These are phyloP conservation scores for Ommatoiulus sabulosus DNA, from an alignment of 2,888 invertebrate species.

Conservation along the genomic window DNA sequence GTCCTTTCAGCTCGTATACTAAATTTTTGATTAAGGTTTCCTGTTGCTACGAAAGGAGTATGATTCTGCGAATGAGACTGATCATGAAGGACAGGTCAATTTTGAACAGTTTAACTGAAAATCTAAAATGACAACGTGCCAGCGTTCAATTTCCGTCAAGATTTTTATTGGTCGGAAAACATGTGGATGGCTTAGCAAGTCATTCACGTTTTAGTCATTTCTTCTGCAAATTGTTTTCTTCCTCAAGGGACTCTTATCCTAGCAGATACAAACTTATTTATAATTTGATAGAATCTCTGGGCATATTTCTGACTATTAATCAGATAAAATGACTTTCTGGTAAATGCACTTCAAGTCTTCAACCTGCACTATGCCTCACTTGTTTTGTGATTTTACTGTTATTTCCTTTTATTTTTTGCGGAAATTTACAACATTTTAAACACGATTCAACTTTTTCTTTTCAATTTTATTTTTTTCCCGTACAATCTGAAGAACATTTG, in stretches of 20 bases:
- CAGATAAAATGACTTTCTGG: too few species aligned
- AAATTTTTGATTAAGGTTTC: too few species aligned
- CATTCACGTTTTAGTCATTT: not conserved
- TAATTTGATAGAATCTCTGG: not conserved
- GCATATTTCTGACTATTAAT: not conserved
- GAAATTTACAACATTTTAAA: too few species aligned
- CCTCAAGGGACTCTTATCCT: not conserved
- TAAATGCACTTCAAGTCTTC: too few species aligned
- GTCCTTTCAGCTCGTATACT: too few species aligned
- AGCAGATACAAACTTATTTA: not conserved
- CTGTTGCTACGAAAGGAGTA: too few species aligned
- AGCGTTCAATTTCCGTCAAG: not conserved
- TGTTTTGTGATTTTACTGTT: too few species aligned
- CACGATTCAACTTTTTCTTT: too few species aligned
- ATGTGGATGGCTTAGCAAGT: not conserved
- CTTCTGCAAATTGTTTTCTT: not conserved
- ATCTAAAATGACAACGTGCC: not conserved
- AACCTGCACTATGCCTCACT: too few species aligned
- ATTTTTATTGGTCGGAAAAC: not conserved
- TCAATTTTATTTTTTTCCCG: too few species aligned
- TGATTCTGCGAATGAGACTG: not conserved
- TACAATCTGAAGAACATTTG: too few species aligned
- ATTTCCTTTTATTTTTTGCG: too few species aligned
- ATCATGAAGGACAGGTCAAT: not conserved
- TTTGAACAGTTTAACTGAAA: not conserved